Evolutionary conservation across 2,888 invertebrate genomes (phyloP), one percentile per base, ranked within the genome.

Genomic region (Mythimna vitellina): DNA sequence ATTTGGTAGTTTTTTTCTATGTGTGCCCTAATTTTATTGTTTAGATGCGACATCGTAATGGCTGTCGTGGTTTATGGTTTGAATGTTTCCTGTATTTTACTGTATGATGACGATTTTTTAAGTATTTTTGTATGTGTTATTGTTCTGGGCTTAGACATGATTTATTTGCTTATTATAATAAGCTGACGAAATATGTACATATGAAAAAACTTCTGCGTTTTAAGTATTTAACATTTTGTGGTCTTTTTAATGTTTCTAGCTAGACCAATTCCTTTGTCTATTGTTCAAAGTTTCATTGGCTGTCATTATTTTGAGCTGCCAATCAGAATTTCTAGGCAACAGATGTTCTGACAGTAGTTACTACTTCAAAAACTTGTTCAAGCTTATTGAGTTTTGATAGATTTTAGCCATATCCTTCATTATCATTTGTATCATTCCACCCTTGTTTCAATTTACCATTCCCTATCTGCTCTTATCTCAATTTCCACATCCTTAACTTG

Each of bases 1-100:
- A 86, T 88, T 85, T 83, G 81, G 83, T 80, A 64, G 83, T 87
- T 89, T 87, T 89, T 82, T 84, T 83, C 70, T 78, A 64, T 71
- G 56, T 86, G 85, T 86, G 86, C 83, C 80, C 87, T 86, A 91
- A 88, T 90, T 90, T 86, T 81, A 89, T 89, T 90, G 89, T 90
- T 89, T 81, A 20, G 51, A 80, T 79, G 78, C 75, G 87, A 88
- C 87, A 88, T 85, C 86, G 86, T 89, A 81, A 81, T 81, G 74
- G 69, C 86, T 75, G 83, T 70, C 66, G 86, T 86, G 83, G 64
- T 80, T 79, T 87, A 86, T 87, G 83, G 81, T 82, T 83, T 82
- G 80, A 73, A 81, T 79, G 70, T 78, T 86, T 88, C 85, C 87
- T 86, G 88, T 54, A 65, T 62, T 75, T 81, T 81, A 51, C 46